These are phyloP conservation scores for Apis laboriosa DNA, from an alignment of 1,140 invertebrate genomes.

Conservation along the genomic window DNA sequence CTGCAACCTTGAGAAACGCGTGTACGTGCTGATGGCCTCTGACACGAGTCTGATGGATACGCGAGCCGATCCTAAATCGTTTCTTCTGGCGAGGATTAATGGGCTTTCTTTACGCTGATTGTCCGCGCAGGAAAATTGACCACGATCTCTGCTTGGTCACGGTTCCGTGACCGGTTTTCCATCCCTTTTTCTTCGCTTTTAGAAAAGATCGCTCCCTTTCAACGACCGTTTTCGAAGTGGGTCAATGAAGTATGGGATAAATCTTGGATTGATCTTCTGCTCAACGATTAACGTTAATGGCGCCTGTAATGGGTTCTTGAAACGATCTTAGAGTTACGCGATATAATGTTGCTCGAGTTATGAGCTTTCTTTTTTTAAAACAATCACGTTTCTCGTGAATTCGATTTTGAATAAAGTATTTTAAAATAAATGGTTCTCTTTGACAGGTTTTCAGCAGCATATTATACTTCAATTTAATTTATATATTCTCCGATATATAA, in stretches of 20 bases:
- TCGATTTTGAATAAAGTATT: background rate
- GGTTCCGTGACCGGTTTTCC: background rate
- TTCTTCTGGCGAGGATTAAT: conserved; percentile 55
- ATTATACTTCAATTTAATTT: too few relatives aligned
- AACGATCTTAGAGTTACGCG: background rate
- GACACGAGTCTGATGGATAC: conserved; percentile 22
- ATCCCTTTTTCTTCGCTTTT: conserved; percentile 7
- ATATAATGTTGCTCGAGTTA: too few relatives aligned
- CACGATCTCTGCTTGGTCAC: conserved; percentile 23
- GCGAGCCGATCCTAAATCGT: conserved; percentile 52
- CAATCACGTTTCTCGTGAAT: background rate
- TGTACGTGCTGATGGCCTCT: conserved; percentile 17
- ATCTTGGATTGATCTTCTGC: background rate
- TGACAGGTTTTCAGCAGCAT: too few relatives aligned
- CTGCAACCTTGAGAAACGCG: conserved; percentile 7
- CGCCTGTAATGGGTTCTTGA: too few relatives aligned
- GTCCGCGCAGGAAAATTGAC: conserved; percentile 31
- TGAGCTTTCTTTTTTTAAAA: background rate
- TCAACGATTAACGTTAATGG: background rate
- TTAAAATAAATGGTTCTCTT: too few relatives aligned
- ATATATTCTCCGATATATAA: too few relatives aligned
- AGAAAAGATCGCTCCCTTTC: conserved; percentile 2
- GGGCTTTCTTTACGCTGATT: conserved; percentile 52
- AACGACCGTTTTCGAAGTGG: conserved; percentile 4
- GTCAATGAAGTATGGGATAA: background rate